Evolutionary conservation across 1,140 invertebrate genomes (phyloP), one percentile per base, ranked within the genome.

Genomic region (Metaphire vulgaris): DNA sequence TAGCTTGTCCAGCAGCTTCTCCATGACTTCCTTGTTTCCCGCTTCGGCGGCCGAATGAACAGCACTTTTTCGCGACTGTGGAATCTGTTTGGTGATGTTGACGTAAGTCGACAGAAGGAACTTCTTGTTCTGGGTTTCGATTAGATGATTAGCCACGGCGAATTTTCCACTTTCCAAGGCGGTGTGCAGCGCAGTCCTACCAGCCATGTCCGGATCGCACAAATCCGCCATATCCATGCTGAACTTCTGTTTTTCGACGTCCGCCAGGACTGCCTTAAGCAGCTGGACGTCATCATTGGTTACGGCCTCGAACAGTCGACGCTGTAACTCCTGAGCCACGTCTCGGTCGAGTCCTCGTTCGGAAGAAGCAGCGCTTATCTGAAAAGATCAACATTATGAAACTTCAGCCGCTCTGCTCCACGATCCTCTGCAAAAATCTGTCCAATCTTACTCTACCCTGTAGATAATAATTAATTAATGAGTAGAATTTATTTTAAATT

Each of bases 21-120:
- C 72, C 2, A 73, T 28, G 41, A 64, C n/a, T 41, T 41, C 34
- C 34, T 73, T 41, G 41, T 73, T 41, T 73, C 72, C 72, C 12
- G 28, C 28, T 64, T 73, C 72, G 16, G 41, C 72, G 32, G 56
- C 34, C 12, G 56, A 34, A 64, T 73, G 72, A 14, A 73, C 21
- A 30, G 32, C 33, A 26, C 31, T 73, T n/a, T 73, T 73, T 41
- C 72, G 16, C n/a, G 31, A 34, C 26, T 21, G 28, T 16, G 41
- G 31, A 34, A 73, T 34, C 34, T 34, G 32, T 29, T 34, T 34
- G 28, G 41, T 26, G 26, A 73, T 41, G 26, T 73, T 34, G 14
- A 34, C n/a, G 41, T 73, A 73, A 41, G 32, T 34, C 26, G 28
- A 32, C 30, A 41, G n/a, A 32, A 73, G 30, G 32, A 34, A 73